Evolutionary conservation across 2,797 vertebrate genomes (phyloP).

Genomic region (Micromesistius poutassou): DNA sequence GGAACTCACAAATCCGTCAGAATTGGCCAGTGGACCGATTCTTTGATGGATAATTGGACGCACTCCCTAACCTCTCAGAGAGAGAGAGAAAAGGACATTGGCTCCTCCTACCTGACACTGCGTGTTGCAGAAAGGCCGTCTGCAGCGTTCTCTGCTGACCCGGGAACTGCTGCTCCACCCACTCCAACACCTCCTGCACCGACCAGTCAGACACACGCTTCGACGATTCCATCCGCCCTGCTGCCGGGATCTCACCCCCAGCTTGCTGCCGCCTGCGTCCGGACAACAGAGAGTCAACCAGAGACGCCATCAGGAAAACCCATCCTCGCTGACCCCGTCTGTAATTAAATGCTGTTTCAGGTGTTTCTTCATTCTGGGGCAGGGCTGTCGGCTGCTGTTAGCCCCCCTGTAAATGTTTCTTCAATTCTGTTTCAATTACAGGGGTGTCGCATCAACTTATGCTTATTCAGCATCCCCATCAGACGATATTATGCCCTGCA

Average conservation of each 20-base stretch:
- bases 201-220: conserved; percentile 59
- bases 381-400: too few relatives aligned
- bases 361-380: not conserved
- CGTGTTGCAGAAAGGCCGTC: conserved; percentile 56
- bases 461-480: too few relatives aligned
- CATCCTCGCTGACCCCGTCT: not conserved
- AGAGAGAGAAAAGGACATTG: not conserved
- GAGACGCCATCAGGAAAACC: not conserved
- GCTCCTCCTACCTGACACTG: conserved; percentile 53
- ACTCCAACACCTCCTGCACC: conserved; percentile 59
- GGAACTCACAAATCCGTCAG: not conserved
- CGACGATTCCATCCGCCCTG: conserved; percentile 34
- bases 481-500: too few relatives aligned
- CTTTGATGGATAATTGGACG: not conserved
- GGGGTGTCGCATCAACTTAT: too few relatives aligned
- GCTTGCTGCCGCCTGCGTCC: not conserved
- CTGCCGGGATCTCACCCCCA: not conserved
- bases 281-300: not conserved
- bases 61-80: not conserved
- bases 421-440: too few relatives aligned
- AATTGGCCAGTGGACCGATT: not conserved
- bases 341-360: not conserved
- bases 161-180: conserved; percentile 53
- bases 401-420: too few relatives aligned
- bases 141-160: conserved; percentile 36